A percentile compares a stretch with the other conserved stretches of the same genome.
Evolutionary conservation across 2,888 invertebrate species (phyloP).

Genomic region (Myopa testacea): DNA sequence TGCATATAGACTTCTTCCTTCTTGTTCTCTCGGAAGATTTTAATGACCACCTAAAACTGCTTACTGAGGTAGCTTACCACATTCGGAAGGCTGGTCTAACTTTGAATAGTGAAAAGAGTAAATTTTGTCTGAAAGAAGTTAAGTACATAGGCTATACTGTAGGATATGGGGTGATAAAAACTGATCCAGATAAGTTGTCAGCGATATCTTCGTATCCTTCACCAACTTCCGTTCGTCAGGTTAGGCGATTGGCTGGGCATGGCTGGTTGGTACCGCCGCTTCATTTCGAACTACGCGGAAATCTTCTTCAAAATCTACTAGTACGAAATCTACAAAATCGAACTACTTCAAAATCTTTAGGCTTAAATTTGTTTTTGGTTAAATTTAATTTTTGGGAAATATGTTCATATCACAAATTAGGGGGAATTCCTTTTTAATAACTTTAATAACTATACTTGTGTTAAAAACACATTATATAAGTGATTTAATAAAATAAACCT

Average conservation of each 20-base stretch:
- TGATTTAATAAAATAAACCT: no score
- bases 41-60: neutral
- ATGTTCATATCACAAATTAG: no score
- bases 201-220: neutral
- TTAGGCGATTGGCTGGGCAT: constrained; percentile 1
- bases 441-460: no score
- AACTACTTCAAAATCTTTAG: no score
- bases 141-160: constrained; percentile 20
- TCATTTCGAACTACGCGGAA: constrained; percentile 36
- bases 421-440: no score
- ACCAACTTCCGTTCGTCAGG: neutral
- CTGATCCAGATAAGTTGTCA: neutral
- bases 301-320: constrained; percentile 36
- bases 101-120: no score
- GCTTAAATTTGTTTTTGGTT: no score
- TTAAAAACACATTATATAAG: no score
- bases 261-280: constrained; percentile 25
- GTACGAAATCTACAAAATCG: no score
- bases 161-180: neutral
- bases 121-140: constrained; percentile 20
- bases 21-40: neutral
- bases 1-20: neutral
- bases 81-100: constrained; percentile 1
- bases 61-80: neutral
- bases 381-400: no score